Evolutionary conservation across 2,888 invertebrate genomes (phyloP), one percentile per base, ranked within the genome.

Genomic region (Oligia strigilis): DNA sequence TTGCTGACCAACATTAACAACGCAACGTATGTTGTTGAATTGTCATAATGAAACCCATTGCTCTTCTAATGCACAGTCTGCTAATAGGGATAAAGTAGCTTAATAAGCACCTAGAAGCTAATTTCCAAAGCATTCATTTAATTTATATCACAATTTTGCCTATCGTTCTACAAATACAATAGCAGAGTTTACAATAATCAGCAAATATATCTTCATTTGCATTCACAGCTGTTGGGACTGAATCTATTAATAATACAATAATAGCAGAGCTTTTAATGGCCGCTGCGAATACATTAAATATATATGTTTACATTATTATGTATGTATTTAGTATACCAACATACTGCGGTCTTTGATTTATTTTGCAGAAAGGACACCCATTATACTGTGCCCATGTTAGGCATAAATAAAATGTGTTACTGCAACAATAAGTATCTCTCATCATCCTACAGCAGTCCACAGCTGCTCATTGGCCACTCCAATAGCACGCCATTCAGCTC

Each of bases 231-330:
- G 78, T 72, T 70, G 52, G 43, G 0, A 74, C 67, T 72, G 82
- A 86, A 75, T 82, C 72, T 86, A 82, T 86, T 83, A 86, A 74
- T 86, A 82, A 70, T 58, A 74, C 64, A 77, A 85, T 82, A 74
- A 81, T 43, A 65, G 55, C 43, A 71, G 71, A 73, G 86, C 65
- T 77, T 85, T 85, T 85, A 77, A 76, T 81, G 73, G 60, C 23
- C 8, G 64, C 19, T 13, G 29, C 1, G 62, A 80, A 81, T 66
- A 70, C 60, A 81, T 83, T 83, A 66, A 73, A 73, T 73, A 40
- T 73, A 40, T 36, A 81, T 62, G 60, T 71, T 65, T 49, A 62
- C 65, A 60, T 84, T 73, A 84, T 60, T 65, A 60, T 19, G 11
- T 84, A 62, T 52, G 49, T 83, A 77, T 70, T 83, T 83, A 69